These are phyloP conservation scores for Serilophus lunatus DNA, from an alignment of 2,113 vertebrate species.

Conservation along the genomic window DNA sequence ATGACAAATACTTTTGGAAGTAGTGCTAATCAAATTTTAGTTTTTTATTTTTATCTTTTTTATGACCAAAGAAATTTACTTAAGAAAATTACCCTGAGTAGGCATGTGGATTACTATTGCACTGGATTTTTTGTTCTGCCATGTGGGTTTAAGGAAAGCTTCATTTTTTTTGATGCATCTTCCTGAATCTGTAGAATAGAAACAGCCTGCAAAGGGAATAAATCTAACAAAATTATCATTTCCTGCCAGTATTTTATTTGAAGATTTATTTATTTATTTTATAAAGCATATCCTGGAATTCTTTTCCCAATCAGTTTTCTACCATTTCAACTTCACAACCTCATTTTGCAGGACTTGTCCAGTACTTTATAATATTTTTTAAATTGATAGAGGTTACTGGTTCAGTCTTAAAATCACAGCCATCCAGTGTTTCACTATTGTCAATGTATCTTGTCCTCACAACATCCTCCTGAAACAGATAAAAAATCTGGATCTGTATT, in stretches of 20 bases:
- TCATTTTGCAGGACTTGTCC: background rate
- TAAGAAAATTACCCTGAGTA: slow-evolving; percentile 4
- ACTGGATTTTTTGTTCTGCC: slow-evolving; percentile 19
- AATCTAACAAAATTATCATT: background rate
- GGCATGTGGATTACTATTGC: background rate
- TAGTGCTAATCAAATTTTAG: slow-evolving; percentile 22
- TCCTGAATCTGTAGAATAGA: background rate
- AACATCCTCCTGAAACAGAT: background rate
- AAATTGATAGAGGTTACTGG: background rate
- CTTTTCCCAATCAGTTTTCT: background rate
- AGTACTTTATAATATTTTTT: background rate
- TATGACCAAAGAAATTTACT: slow-evolving; percentile 23
- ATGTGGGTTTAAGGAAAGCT: background rate
- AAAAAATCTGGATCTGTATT: background rate
- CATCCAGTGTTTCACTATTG: background rate
- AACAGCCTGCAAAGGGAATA: background rate
- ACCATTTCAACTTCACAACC: background rate
- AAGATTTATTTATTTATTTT: background rate
- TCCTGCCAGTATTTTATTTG: background rate
- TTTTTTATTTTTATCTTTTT: slow-evolving; percentile 54
- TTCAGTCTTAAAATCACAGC: background rate
- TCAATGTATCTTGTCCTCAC: background rate
- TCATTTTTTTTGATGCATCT: background rate
- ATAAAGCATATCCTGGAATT: background rate
- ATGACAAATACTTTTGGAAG: background rate